Percentiles rank a stretch among this genome's conserved stretches.
Conservation (phyloP, 2,888 invertebrate genomes). For the Allophyes oxyacanthae region DNA sequence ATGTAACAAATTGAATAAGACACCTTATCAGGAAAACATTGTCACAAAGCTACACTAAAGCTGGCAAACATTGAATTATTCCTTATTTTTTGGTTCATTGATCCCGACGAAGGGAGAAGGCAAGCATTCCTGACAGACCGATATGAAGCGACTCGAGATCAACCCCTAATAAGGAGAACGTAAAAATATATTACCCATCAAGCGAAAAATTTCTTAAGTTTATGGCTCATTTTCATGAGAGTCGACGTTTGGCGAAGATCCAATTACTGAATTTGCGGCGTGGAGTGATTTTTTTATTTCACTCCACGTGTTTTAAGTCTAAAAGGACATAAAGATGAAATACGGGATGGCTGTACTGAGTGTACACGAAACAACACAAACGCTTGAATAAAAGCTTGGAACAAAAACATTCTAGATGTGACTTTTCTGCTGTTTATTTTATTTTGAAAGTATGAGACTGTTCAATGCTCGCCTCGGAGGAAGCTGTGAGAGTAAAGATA, state of each 20-base stretch:
- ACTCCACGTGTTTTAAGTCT: slow-evolving; percentile 39
- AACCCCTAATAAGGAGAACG: slow-evolving; percentile 51
- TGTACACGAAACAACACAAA: slow-evolving; percentile 22
- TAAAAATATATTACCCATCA: slow-evolving; percentile 59
- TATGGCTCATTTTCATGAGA: slow-evolving; percentile 58
- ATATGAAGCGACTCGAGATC: slow-evolving; percentile 51
- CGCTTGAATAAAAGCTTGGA: slow-evolving; percentile 8
- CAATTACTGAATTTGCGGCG: slow-evolving; percentile 56
- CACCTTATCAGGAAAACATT: slow-evolving; percentile 43
- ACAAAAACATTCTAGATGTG: slow-evolving; percentile 7
- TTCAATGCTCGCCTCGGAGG: too few relatives aligned
- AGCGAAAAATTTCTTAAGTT: slow-evolving; percentile 58
- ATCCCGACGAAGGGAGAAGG: slow-evolving; percentile 37
- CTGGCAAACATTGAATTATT: slow-evolving; percentile 52
- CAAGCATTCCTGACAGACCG: slow-evolving; percentile 53
- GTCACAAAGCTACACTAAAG: slow-evolving; percentile 34
- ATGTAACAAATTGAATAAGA: slow-evolving; percentile 44
- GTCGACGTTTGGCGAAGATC: slow-evolving; percentile 54
- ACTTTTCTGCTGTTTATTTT: too few relatives aligned
- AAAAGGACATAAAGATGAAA: slow-evolving; percentile 39
- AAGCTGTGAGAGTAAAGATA: too few relatives aligned
- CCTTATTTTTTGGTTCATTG: slow-evolving; percentile 57
- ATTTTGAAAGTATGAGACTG: too few relatives aligned
- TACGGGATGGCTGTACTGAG: slow-evolving; percentile 16
- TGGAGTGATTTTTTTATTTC: slow-evolving; percentile 52